Evolutionary conservation across 1,140 invertebrate species (phyloP).

Genomic region (Ceratina australensis): DNA sequence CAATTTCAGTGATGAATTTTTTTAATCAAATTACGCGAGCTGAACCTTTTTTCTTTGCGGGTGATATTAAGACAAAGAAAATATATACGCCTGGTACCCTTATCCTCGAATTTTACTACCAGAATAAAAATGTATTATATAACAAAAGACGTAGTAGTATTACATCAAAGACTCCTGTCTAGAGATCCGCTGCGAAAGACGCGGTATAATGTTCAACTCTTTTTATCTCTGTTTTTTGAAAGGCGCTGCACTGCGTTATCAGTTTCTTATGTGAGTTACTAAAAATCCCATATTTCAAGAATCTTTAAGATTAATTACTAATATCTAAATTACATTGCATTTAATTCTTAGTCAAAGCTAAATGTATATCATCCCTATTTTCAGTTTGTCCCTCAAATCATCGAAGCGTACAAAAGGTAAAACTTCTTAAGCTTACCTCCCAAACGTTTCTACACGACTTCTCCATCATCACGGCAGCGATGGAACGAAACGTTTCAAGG

Average conservation of each 20-base stretch:
- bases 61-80: background rate
- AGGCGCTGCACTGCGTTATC: background rate
- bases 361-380: too few relatives aligned
- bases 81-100: background rate
- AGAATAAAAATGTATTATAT: background rate
- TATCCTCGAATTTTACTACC: background rate
- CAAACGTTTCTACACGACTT: background rate
- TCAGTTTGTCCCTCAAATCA: too few relatives aligned
- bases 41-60: background rate
- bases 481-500: background rate
- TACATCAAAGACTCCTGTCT: conserved; percentile 7
- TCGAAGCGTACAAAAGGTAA: too few relatives aligned
- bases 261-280: background rate
- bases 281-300: background rate
- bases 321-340: too few relatives aligned
- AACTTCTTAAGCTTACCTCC: too few relatives aligned
- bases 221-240: background rate
- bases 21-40: background rate
- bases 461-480: background rate
- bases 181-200: background rate
- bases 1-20: too few relatives aligned
- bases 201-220: background rate
- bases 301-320: too few relatives aligned
- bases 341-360: too few relatives aligned
- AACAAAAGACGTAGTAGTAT: conserved; percentile 9